phyloP scores from a whole-genome alignment of 2,797 vertebrate genomes.

The Melanotaenia nigrans region DNA sequence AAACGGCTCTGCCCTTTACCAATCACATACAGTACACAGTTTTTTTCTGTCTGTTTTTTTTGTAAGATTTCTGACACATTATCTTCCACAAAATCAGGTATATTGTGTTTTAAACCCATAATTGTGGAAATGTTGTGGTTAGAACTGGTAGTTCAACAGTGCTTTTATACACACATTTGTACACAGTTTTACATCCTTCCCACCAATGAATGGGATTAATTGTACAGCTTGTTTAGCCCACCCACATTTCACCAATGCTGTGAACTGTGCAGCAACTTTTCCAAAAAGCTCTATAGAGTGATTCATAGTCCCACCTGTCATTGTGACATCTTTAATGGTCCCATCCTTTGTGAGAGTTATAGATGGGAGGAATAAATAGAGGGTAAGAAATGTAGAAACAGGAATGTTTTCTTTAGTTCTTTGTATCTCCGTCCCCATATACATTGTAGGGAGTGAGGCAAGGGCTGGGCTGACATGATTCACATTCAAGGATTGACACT shows the following conservation, averaged over 20 bases:
- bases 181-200: constrained; percentile 29
- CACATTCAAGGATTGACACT: constrained; percentile 73
- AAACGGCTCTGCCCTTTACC: too few relatives aligned
- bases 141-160: neutral
- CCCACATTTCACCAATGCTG: constrained; percentile 65
- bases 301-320: constrained; percentile 78
- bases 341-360: constrained; percentile 66
- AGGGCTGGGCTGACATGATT: constrained; percentile 71
- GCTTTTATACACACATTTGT: constrained; percentile 14
- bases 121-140: neutral
- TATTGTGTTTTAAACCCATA: neutral
- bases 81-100: neutral
- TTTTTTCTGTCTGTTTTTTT: neutral
- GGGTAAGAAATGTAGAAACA: constrained; percentile 58
- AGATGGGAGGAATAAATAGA: constrained; percentile 59
- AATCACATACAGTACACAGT: neutral
- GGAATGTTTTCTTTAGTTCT: constrained; percentile 61
- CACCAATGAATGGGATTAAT: constrained; percentile 61
- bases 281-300: constrained; percentile 68
- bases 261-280: constrained; percentile 60
- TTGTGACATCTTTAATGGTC: constrained; percentile 72
- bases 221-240: constrained; percentile 74
- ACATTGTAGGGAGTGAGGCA: constrained; percentile 42
- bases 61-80: neutral
- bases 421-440: constrained; percentile 51